Evolutionary conservation across 2,797 vertebrate species (phyloP).

Genomic region (Hoplostethus mediterraneus): DNA sequence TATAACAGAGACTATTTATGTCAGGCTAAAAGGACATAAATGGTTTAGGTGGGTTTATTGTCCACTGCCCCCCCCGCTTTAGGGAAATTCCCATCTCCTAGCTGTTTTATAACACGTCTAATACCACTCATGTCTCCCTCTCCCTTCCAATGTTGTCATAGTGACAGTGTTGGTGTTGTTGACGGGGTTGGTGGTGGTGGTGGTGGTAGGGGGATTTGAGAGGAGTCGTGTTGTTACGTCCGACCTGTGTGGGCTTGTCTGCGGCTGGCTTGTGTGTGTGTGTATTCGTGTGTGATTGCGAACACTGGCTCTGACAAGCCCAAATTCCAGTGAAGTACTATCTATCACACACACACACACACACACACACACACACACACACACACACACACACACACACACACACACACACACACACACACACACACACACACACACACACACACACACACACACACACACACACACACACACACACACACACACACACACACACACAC

Average conservation of each 20-base stretch:
- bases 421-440: too few relatives aligned
- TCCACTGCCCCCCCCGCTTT: not conserved
- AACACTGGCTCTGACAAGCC: conserved; percentile 57
- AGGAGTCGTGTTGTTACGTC: conserved; percentile 25
- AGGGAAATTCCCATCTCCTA: not conserved
- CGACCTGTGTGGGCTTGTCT: conserved; percentile 61
- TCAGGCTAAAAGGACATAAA: too few relatives aligned
- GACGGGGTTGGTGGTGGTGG: conserved; percentile 21
- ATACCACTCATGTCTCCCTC: not conserved
- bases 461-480: too few relatives aligned
- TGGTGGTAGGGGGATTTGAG: conserved; percentile 10
- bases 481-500: too few relatives aligned
- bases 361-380: too few relatives aligned
- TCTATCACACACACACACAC: not conserved
- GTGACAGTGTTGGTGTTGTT: conserved; percentile 49
- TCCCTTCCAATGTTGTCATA: conserved; percentile 49
- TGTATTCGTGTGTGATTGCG: conserved; percentile 24
- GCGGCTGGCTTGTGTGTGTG: conserved; percentile 20
- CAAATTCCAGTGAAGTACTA: conserved; percentile 55
- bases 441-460: too few relatives aligned
- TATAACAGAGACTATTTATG: too few relatives aligned
- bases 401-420: too few relatives aligned
- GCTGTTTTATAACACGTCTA: not conserved
- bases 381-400: too few relatives aligned
- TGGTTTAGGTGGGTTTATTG: too few relatives aligned